Base-by-base conservation (phyloP, 2,888 invertebrate genomes). In the Prenolepis imparis region DNA sequence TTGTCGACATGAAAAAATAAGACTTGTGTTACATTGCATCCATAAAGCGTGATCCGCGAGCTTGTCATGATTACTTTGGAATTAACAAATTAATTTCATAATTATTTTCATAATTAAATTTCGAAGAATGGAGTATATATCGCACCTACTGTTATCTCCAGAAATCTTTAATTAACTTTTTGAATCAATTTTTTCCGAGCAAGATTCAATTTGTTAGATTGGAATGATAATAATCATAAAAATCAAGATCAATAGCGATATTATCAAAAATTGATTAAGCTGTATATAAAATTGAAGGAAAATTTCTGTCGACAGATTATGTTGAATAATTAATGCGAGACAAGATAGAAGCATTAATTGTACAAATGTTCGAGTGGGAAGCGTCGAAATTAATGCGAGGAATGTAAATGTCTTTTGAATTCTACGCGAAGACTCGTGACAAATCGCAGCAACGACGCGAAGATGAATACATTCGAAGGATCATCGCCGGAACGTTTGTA, bases 81-180 rank as follows among this genome's bases (percentile, higher is more conserved):
- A n/a, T n/a, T n/a, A n/a, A n/a, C n/a, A n/a, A n/a, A n/a, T n/a
- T 4, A 21, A 28, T 28, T 28, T 32, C 5, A n/a, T 28, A 59
- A 39, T 59, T 72, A 73, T 2, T 74, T 0, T 28, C 6, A 44
- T 44, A 63, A 63, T 74, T 74, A 63, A 63, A 73, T 12, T 11
- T 52, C 3, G 15, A 24, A 72, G 39, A 57, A 57, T 57, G 18
- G 11, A 44, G 15, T 3, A 1, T 12, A 11, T 36, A 15, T 1
- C 18, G 6, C 12, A 28, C 52, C 52, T 52, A 6, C 44, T 28
- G 18, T 4, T n/a, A 8, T 52, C 18, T 52, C 6, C 1, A 15
- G 3, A 28, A 36, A 21, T 6, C 55, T 57, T 15, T 36, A 12
- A 44, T 52, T 52, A 21, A 24, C 3, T 28, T 39, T 39, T 3